Evolutionary conservation across 2,113 vertebrate genomes (phyloP).

Genomic region (Etheostoma spectabile): DNA sequence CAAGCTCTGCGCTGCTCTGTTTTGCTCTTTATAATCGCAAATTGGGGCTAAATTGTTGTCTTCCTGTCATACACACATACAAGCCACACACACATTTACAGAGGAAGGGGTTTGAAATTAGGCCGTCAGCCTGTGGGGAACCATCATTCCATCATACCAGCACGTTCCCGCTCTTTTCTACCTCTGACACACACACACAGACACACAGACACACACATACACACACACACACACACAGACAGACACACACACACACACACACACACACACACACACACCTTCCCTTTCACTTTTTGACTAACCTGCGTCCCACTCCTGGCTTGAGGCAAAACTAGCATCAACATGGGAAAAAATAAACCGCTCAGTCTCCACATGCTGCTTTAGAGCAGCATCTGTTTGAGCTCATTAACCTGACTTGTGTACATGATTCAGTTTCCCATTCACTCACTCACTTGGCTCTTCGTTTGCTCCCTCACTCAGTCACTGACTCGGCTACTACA

Average conservation of each 20-base stretch:
- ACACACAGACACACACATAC: slow-evolving; percentile 23
- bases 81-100: slow-evolving; percentile 57
- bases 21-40: slow-evolving; percentile 93
- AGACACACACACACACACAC: slow-evolving; percentile 36
- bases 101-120: slow-evolving; percentile 84
- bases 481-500: slow-evolving; percentile 26
- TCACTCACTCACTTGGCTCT: slow-evolving; percentile 46
- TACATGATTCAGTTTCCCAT: slow-evolving; percentile 60
- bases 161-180: slow-evolving; percentile 68
- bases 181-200: slow-evolving; percentile 30
- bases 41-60: slow-evolving; percentile 94
- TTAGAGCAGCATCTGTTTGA: slow-evolving; percentile 52
- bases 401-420: slow-evolving; percentile 64
- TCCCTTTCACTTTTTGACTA: slow-evolving; percentile 53
- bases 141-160: slow-evolving; percentile 84
- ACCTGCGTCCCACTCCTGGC: slow-evolving; percentile 28
- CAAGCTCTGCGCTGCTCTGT: slow-evolving; percentile 35
- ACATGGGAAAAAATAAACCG: slow-evolving; percentile 62
- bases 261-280: slow-evolving; percentile 10
- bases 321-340: slow-evolving; percentile 60
- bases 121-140: slow-evolving; percentile 84
- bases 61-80: slow-evolving; percentile 86
- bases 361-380: slow-evolving; percentile 32
- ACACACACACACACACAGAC: no score
- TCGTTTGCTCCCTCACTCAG: slow-evolving; percentile 8